A percentile compares a stretch with the other conserved stretches of the same genome.
Evolutionary conservation across 2,888 invertebrate species (phyloP).

Genomic region (Eristalis arbustorum): DNA sequence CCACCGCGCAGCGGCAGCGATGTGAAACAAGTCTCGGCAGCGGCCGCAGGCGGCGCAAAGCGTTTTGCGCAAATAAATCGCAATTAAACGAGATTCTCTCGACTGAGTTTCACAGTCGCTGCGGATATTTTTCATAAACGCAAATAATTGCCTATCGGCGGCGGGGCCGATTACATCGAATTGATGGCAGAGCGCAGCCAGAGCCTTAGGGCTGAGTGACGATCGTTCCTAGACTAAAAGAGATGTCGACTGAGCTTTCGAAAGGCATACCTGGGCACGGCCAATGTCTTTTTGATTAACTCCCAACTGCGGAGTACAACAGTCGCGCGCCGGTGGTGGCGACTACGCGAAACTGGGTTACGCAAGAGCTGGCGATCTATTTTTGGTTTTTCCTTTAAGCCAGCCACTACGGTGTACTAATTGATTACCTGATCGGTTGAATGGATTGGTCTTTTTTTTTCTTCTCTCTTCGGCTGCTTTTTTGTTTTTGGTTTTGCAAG

Average conservation of each 20-base stretch:
- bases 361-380: slow-evolving; percentile 59
- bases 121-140: slow-evolving; percentile 42
- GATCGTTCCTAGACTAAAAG: no score
- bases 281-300: slow-evolving; percentile 21
- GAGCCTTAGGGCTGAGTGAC: background rate
- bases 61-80: slow-evolving; percentile 66
- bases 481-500: background rate
- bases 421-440: slow-evolving; percentile 60
- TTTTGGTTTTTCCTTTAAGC: slow-evolving; percentile 61
- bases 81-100: slow-evolving; percentile 59
- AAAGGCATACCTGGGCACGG: slow-evolving; percentile 8
- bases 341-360: slow-evolving; percentile 36
- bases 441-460: slow-evolving; percentile 16
- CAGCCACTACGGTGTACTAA: slow-evolving; percentile 49
- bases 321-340: background rate
- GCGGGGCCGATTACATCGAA: background rate
- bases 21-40: slow-evolving; percentile 1
- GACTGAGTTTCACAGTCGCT: slow-evolving; percentile 16
- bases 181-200: background rate
- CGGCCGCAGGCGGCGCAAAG: slow-evolving; percentile 21
- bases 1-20: background rate
- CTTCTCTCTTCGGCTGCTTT: background rate
- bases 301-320: background rate
- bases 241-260: slow-evolving; percentile 24
- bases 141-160: slow-evolving; percentile 32